Conservation (phyloP, 1,140 invertebrate genomes). For the Babylonia areolata region DNA sequence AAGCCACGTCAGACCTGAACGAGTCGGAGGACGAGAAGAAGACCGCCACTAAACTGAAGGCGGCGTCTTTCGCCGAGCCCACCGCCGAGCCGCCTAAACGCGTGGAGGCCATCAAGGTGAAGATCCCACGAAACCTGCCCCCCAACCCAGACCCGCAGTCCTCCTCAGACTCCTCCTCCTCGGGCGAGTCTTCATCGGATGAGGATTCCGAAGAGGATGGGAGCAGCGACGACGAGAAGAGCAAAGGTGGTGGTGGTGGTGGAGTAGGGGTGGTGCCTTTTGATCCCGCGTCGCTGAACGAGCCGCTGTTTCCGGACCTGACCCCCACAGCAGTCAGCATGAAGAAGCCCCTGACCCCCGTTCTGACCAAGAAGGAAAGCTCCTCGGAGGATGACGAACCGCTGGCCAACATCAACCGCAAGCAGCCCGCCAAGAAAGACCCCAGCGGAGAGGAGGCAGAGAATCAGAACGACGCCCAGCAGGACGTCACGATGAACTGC, state of each 20-base stretch:
- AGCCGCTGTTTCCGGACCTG: slow-evolving; percentile 28
- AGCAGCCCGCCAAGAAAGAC: background rate
- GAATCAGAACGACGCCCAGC: background rate
- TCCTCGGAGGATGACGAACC: slow-evolving; percentile 36
- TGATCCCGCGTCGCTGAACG: slow-evolving; percentile 29
- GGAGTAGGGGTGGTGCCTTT: too few relatives aligned
- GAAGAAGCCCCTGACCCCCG: background rate
- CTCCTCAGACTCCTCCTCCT: slow-evolving; percentile 14
- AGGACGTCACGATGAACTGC: background rate
- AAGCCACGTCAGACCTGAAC: background rate
- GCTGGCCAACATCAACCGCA: slow-evolving; percentile 27
- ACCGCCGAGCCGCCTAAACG: slow-evolving; percentile 2
- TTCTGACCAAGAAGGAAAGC: background rate
- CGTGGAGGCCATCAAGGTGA: slow-evolving; percentile 39
- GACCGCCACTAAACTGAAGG: background rate
- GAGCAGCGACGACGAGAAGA: slow-evolving; percentile 5
- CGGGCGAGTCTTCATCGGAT: background rate
- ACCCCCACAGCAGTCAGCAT: background rate
- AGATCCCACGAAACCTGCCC: slow-evolving; percentile 33
- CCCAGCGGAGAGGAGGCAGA: background rate
- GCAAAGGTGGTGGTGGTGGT: background rate
- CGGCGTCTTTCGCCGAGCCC: background rate
- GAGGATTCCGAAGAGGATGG: slow-evolving; percentile 10
- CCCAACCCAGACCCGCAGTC: background rate
- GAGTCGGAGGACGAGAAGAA: slow-evolving; percentile 22